Evolutionary conservation across 2,113 vertebrate genomes (phyloP).

Genomic region (Syngnathus scovelli): DNA sequence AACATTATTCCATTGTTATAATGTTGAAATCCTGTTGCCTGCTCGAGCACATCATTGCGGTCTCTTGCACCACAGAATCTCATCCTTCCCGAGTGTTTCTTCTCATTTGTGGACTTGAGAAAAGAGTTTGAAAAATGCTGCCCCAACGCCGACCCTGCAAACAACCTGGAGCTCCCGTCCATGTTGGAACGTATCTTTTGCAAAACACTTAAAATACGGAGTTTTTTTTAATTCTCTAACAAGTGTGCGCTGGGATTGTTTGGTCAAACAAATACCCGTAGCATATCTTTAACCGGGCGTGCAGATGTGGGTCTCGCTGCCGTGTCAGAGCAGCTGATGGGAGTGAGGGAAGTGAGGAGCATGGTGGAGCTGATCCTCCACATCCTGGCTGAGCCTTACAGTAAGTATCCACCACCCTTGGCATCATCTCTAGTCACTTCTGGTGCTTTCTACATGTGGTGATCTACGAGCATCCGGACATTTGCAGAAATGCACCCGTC

Average conservation of each 20-base stretch:
- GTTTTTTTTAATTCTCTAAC: background rate
- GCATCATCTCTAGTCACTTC: background rate
- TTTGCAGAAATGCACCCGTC: background rate
- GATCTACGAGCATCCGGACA: background rate
- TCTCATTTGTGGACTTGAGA: conserved; percentile 87
- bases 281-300: conserved; percentile 41
- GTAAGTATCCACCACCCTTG: conserved; percentile 67
- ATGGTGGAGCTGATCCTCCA: conserved; percentile 82
- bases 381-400: conserved; percentile 79
- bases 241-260: background rate
- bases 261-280: background rate
- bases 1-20: background rate
- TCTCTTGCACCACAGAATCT: conserved; percentile 75
- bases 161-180: conserved; percentile 77
- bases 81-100: conserved; percentile 86
- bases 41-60: background rate
- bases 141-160: conserved; percentile 70
- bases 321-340: conserved; percentile 77
- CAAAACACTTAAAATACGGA: background rate
- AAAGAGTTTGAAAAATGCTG: conserved; percentile 87
- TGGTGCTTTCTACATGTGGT: background rate
- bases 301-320: conserved; percentile 80
- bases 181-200: conserved; percentile 88
- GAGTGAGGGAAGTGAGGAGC: conserved; percentile 82
- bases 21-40: background rate